Conservation (phyloP, 92 coral and sea anemone species). For the Palythoa heliodiscus region DNA sequence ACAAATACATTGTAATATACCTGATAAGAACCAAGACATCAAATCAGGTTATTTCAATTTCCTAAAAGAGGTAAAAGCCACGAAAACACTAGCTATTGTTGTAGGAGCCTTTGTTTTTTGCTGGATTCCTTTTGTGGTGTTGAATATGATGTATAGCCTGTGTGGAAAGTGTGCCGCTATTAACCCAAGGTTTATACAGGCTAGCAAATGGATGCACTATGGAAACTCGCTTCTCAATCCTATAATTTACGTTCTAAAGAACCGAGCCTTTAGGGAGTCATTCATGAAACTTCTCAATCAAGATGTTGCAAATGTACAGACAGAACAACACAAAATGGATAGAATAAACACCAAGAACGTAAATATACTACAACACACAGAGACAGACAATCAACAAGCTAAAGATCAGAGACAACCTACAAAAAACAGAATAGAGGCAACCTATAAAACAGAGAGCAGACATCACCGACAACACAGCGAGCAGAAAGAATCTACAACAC, state of each 20-base stretch:
- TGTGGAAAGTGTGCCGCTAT: slow-evolving; percentile 63
- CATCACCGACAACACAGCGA: too few relatives aligned
- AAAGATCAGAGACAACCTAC: too few relatives aligned
- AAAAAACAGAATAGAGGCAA: too few relatives aligned
- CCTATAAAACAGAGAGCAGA: too few relatives aligned
- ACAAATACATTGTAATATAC: slow-evolving; percentile 55
- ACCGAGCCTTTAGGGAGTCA: slow-evolving; percentile 73
- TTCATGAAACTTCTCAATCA: slow-evolving; percentile 59
- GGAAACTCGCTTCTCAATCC: slow-evolving; percentile 90
- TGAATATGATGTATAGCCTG: slow-evolving; percentile 75
- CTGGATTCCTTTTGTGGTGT: slow-evolving; percentile 83
- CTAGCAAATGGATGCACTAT: slow-evolving; percentile 93
- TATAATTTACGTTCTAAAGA: slow-evolving; percentile 75
- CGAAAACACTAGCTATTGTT: slow-evolving; percentile 89
- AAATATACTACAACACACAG: too few relatives aligned
- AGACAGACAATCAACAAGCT: too few relatives aligned
- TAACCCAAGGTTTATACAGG: slow-evolving; percentile 57
- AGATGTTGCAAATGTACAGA: neutral
- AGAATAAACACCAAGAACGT: too few relatives aligned
- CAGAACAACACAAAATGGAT: neutral
- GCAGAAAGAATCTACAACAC: too few relatives aligned
- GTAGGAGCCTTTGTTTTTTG: slow-evolving; percentile 87
- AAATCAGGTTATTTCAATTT: slow-evolving; percentile 54
- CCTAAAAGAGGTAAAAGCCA: slow-evolving; percentile 81
- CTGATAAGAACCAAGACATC: slow-evolving; percentile 23